Evolutionary conservation across 2,113 vertebrate species (phyloP).

Genomic region (Melanocharis versteri): DNA sequence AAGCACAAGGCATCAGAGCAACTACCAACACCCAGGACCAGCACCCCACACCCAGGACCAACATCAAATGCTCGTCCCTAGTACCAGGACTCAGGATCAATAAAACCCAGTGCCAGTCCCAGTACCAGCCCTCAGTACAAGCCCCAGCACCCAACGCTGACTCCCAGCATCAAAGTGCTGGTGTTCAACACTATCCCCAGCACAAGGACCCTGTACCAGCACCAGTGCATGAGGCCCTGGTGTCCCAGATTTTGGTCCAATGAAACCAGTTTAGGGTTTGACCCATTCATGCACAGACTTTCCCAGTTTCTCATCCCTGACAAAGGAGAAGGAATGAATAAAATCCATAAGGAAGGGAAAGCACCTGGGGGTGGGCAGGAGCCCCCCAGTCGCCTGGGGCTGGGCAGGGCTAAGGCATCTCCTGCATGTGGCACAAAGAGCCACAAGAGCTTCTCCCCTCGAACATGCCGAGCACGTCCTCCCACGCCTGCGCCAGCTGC

Average conservation of each 20-base stretch:
- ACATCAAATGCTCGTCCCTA: neutral
- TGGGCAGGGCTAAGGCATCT: neutral
- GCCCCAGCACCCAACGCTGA: neutral
- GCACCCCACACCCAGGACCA: neutral
- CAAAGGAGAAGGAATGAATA: neutral
- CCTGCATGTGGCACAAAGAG: rapidly evolving
- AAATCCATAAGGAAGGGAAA: neutral
- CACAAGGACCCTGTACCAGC: neutral
- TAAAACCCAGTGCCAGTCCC: neutral
- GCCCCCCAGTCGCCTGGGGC: rapidly evolving
- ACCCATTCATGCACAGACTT: neutral
- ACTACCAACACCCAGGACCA: neutral
- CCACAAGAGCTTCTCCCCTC: neutral
- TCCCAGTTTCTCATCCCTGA: neutral
- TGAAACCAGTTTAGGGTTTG: neutral
- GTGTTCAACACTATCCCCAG: neutral
- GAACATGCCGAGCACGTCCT: neutral
- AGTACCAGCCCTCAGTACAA: neutral
- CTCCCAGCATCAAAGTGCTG: neutral
- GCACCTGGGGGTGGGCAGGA: neutral
- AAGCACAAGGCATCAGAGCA: neutral
- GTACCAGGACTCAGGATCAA: neutral
- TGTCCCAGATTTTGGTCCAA: neutral
- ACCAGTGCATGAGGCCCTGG: rapidly evolving
- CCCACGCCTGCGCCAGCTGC: rapidly evolving